A percentile compares a stretch with the other conserved stretches of the same genome.
Conservation (phyloP, 2,888 invertebrate genomes). For the Spodoptera littoralis region DNA sequence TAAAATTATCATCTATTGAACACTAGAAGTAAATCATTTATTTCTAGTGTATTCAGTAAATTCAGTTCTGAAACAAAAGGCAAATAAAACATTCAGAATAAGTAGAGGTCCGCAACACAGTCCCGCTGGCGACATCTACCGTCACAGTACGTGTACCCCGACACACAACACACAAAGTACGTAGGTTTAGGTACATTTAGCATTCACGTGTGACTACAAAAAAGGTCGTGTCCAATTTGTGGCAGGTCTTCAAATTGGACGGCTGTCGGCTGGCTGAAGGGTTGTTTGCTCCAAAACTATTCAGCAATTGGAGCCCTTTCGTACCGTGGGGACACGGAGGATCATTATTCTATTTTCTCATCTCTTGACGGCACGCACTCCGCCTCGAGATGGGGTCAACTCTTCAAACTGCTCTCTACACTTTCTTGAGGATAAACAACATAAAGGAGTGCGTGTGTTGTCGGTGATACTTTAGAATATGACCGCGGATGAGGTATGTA, state of each 20-base stretch:
- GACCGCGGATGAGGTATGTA: too few species aligned
- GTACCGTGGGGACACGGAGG: conserved; percentile 34
- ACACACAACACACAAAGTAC: neutral
- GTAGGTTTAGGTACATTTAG: conserved; percentile 21
- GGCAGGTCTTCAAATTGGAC: conserved; percentile 54
- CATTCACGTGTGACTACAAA: conserved; percentile 49
- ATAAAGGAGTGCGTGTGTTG: conserved; percentile 23
- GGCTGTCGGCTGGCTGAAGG: conserved; percentile 45
- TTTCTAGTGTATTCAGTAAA: too few species aligned
- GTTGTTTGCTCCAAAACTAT: conserved; percentile 65
- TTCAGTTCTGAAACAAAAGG: too few species aligned
- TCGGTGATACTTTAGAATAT: neutral
- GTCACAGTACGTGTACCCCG: neutral
- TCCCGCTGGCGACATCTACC: too few species aligned
- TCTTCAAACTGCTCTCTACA: conserved; percentile 42
- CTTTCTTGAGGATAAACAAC: conserved; percentile 47
- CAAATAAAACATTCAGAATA: too few species aligned
- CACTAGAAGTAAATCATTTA: too few species aligned
- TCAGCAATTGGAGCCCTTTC: conserved; percentile 57
- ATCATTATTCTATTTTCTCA: conserved; percentile 66
- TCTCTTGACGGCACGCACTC: conserved; percentile 56
- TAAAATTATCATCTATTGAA: too few species aligned
- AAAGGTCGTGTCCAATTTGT: conserved; percentile 61
- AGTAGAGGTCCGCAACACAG: too few species aligned
- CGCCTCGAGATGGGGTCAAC: conserved; percentile 38